Conservation (phyloP, 2,797 vertebrate genomes). For the Sternotherus odoratus region DNA sequence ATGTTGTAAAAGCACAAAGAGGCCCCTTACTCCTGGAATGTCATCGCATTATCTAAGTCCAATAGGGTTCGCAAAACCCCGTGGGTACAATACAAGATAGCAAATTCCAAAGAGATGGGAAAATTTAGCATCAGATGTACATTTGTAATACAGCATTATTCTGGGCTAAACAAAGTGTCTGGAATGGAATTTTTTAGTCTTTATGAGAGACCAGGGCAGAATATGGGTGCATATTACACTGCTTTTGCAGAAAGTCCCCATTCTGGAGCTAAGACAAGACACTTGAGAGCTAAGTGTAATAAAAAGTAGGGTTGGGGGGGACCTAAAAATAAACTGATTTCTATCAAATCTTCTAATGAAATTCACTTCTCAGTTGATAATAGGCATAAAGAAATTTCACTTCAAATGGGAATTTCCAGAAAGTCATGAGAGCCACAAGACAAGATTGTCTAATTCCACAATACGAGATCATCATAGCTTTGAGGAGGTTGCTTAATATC, state of each 20-base stretch:
- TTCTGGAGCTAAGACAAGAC: not conserved
- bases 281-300: not conserved
- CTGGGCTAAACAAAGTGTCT: not conserved
- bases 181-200: not conserved
- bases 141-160: not conserved
- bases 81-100: not conserved
- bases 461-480: not conserved
- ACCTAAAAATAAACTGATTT: not conserved
- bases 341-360: not conserved
- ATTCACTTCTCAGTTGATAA: not conserved
- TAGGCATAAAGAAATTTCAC: not conserved
- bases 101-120: not conserved
- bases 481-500: not conserved
- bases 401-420: not conserved
- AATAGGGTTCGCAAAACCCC: conserved; percentile 3
- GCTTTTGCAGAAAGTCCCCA: not conserved
- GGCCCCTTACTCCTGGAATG: not conserved
- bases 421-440: not conserved
- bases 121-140: not conserved
- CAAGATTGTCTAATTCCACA: not conserved
- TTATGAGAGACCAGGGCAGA: not conserved
- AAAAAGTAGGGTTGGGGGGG: not conserved
- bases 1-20: not conserved
- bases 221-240: not conserved
- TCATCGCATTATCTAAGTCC: not conserved